Evolutionary conservation across 2,797 vertebrate species (phyloP).

Genomic region (Limnodromus scolopaceus): DNA sequence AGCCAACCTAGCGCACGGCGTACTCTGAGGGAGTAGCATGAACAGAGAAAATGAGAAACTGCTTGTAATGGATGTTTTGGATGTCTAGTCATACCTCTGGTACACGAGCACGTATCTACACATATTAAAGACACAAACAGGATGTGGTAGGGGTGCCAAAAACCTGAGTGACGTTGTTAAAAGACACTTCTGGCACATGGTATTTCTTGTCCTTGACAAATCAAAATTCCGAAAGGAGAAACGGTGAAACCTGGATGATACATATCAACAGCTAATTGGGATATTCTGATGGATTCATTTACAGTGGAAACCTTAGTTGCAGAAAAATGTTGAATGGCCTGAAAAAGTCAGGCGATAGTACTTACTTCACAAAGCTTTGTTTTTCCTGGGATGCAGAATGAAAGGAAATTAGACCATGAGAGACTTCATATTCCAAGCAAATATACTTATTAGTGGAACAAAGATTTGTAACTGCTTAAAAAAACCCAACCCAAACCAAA

Average conservation of each 20-base stretch:
- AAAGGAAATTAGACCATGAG: neutral
- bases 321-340: neutral
- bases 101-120: neutral
- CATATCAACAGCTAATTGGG: neutral
- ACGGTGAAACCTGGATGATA: neutral
- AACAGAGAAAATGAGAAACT: conserved; percentile 1
- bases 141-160: neutral
- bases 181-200: neutral
- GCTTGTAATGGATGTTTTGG: conserved; percentile 23
- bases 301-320: neutral
- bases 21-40: neutral
- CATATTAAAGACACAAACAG: conserved; percentile 36
- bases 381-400: neutral
- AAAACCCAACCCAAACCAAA: neutral
- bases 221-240: neutral
- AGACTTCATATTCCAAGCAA: neutral
- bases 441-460: neutral
- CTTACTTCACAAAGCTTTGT: neutral
- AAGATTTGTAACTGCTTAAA: neutral
- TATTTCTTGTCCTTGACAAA: neutral
- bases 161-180: neutral
- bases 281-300: neutral
- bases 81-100: conserved; percentile 3
- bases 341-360: neutral
- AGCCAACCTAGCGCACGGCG: neutral